These are phyloP conservation scores for Epinephelus awoara DNA, from an alignment of 2,797 vertebrate species.

Conservation along the genomic window DNA sequence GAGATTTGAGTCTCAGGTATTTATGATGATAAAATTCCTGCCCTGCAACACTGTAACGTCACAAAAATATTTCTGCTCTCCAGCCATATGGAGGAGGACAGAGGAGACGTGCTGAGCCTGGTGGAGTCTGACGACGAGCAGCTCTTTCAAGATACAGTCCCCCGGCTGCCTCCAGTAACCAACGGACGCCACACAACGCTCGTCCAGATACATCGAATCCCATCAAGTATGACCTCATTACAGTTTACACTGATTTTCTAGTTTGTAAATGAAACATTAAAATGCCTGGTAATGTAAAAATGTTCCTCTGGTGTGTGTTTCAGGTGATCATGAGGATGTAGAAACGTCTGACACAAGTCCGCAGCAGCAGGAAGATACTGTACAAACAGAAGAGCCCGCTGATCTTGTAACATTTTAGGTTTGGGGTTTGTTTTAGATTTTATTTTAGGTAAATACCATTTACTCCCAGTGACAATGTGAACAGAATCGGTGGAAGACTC, in stretches of 20 bases:
- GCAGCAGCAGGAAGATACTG: slow-evolving; percentile 60
- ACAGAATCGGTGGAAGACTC: slow-evolving; percentile 43
- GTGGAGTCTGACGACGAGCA: slow-evolving; percentile 94
- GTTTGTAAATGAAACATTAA: neutral
- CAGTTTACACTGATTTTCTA: fast-evolving
- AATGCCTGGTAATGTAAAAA: neutral
- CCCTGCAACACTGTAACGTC: neutral
- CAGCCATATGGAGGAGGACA: slow-evolving; percentile 75
- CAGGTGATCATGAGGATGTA: slow-evolving; percentile 76
- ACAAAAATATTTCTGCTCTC: neutral
- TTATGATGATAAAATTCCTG: neutral
- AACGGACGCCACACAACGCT: slow-evolving; percentile 79
- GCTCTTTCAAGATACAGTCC: slow-evolving; percentile 76
- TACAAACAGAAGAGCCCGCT: slow-evolving; percentile 48
- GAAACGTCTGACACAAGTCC: slow-evolving; percentile 38
- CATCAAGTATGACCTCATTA: slow-evolving; percentile 71
- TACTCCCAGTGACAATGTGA: slow-evolving; percentile 72
- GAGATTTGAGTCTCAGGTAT: neutral
- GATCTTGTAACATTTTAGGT: slow-evolving; percentile 75
- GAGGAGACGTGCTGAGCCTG: slow-evolving; percentile 88
- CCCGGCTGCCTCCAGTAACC: slow-evolving; percentile 77
- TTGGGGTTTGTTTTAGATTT: slow-evolving; percentile 44
- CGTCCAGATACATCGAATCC: slow-evolving; percentile 84
- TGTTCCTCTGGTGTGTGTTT: neutral
- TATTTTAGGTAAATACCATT: slow-evolving; percentile 37